Evolutionary conservation across 2,888 invertebrate species (phyloP), one percentile per base, ranked within the genome.

Genomic region (Bellardia bayeri): DNA sequence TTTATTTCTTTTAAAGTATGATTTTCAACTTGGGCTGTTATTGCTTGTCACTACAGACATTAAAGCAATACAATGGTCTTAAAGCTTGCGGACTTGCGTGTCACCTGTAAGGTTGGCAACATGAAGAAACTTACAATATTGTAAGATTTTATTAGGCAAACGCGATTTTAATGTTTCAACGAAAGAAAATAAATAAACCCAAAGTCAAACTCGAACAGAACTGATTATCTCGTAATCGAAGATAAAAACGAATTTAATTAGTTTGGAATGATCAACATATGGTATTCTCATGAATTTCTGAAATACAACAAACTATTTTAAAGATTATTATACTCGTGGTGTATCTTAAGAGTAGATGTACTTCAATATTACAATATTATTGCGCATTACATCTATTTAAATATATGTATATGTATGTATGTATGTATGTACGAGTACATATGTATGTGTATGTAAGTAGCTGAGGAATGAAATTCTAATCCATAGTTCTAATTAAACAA

Each of bases 181-280:
- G 30, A 37, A 6, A 54, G 11, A 33, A 40, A 68, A 23, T 11
- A 30, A 49, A 68, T 45, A 45, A 45, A 49, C 2, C 2, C 3
- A 33, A 30, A 14, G 11, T 6, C 30, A 33, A 13, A 61, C 14
- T 33, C 30, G 33, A 68, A 49, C 30, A 6, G 3, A 51, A 33
- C 63, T 30, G 71, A 80, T 72, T 71, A 71, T 63, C 61, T 9
- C 61, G 23, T 40, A 71, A 80, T 80, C 54, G n/a, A 54, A 49
- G 71, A 80, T 71, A 64, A 80, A 71, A 5, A n/a, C 30, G n/a
- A 45, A 42, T 82, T 82, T 74, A 82, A 82, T 82, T 74, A 56
- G 74, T 49, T 74, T 66, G 37, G 45, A 64, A 66, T 74, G 72
- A 45, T 58, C 68, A 79, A 58, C 42, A 68, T 68, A 58, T 68